Base-by-base conservation (phyloP, 2,888 invertebrate species). In the Zonitis immaculata region DNA sequence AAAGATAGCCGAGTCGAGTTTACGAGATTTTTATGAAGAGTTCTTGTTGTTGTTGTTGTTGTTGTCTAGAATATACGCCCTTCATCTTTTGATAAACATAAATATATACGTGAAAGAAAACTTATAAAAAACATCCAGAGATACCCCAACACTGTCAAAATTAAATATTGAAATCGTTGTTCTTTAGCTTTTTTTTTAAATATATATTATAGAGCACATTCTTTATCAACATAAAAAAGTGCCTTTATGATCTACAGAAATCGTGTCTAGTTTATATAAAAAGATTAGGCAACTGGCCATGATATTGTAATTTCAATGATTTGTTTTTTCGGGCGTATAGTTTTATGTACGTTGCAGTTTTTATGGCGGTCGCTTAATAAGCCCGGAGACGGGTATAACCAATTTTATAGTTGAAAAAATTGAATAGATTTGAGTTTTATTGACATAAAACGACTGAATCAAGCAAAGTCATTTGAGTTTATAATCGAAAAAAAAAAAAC, bases 1-100 rank as follows among this genome's bases (percentile, higher is more conserved):
- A 54, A 58, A 65, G 65, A 65, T 64, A 66, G 59, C 58, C 47
- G 54, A 45, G 14, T 30, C 48, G 59, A 57, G 58, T 61, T 66
- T 66, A 66, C 59, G 65, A 62, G 63, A 64, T 65, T 66, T 66
- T 66, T 66, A 66, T 66, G 62, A 65, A 66, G 60, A 18, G 18
- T 11, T 16, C 16, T 11, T 12, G 9, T 14, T 18, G 1, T 35
- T 8, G 8, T 27, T 27, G 27, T 27, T 27, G 27, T 9, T n/a
- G 28, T 28, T n/a, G 18, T 45, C 49, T 52, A 53, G 57, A 60
- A 59, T 63, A 59, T 57, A 62, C 57, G 59, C 56, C 51, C 51
- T 64, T 65, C 64, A 65, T 64, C 64, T 64, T 64, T 65, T 63
- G 62, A 65, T 64, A 65, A 65, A 60, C 61, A n/a, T 18, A 11